Evolutionary conservation across 2,888 invertebrate species (phyloP), one percentile per base, ranked within the genome.

Genomic region (Hetaerina titia): DNA sequence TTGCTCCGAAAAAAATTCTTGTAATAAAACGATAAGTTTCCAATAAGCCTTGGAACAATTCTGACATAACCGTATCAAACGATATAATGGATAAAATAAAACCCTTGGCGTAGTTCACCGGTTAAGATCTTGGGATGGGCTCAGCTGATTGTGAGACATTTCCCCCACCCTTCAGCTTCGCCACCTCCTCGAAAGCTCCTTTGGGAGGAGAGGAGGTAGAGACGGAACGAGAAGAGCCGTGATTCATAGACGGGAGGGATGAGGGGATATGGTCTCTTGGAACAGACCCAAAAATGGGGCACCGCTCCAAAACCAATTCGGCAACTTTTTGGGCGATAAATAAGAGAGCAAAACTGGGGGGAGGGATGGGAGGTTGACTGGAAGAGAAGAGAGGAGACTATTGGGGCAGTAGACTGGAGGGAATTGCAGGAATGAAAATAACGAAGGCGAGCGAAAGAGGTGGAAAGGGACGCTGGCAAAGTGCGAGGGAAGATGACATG

Each of bases 271-370:
- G 81, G 81, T 11, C 31, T 81, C 9, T 31, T 81, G 81, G 81
- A 81, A 81, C 25, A 4, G 81, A 15, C 81, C 81, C 81, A 81
- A 81, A 81, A 81, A 81, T 81, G 81, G 81, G 81, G 81, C 81
- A 81, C 25, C 81, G 81, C 31, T 81, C 81, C 81, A 81, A 81
- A 81, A 81, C 81, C 81, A 81, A 81, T 81, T 81, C 81, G 81
- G 81, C 81, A 81, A 81, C 81, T 81, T 81, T 81, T 81, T 31
- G 22, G 81, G 81, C 81, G 81, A 81, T 81, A 81, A 81, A 81
- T 81, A 81, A 81, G 31, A 11, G 81, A 31, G 31, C 25, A 15
- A 31, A 31, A 31, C 31, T 13, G 31, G 81, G 81, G 81, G 13
- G n/a, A n/a, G n/a, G n/a, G n/a, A n/a, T n/a, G n/a, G 22, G 81